Base-by-base conservation (phyloP, 2,113 vertebrate genomes). In the Chaetura pelagica region DNA sequence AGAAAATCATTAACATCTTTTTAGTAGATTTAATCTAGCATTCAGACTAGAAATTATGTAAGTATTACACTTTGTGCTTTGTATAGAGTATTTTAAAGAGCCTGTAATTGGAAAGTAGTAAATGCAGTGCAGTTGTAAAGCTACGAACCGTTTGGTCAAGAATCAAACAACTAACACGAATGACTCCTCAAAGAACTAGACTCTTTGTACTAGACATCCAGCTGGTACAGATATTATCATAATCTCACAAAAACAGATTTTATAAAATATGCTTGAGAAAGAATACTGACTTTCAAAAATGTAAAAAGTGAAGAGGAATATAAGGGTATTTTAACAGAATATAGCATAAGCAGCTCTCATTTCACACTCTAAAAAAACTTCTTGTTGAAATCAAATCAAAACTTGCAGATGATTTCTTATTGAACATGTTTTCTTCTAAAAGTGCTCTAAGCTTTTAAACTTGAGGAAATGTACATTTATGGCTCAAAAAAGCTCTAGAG, bases 221-320 rank as follows among this genome's bases (percentile, higher is more conserved):
- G 92, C 94, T 97, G 90, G 90, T 90, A 77, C 80, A 96, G 82
- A 86, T 15, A 94, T 90, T 94, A 94, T 55, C 79, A 96, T 71
- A 88, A 97, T 93, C 54, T 93, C 26, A 24, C 58, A 90, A 93
- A 90, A 93, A 9, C 79, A 95, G 83, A 94, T 94, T 96, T 95
- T 92, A 90, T 84, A 94, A 96, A 94, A 94, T 93, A 92, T 88
- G 94, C 26, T 88, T 88, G 86, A 96, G 85, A 92, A 94, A 80
- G 79, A 86, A 86, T 81, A 51, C 42, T 73, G 46, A 84, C 85
- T 95, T 85, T 86, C 79, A 92, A 64, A 95, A 92, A 92, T 3
- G 35, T 84, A 91, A 93, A 92, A 88, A 94, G 88, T 79, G 74
- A 93, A 95, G 55, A 88, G 51, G 51, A 92, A 88, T 67, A 46